Conservation (phyloP, 2,888 invertebrate genomes). For the Cylindroiulus punctatus region DNA sequence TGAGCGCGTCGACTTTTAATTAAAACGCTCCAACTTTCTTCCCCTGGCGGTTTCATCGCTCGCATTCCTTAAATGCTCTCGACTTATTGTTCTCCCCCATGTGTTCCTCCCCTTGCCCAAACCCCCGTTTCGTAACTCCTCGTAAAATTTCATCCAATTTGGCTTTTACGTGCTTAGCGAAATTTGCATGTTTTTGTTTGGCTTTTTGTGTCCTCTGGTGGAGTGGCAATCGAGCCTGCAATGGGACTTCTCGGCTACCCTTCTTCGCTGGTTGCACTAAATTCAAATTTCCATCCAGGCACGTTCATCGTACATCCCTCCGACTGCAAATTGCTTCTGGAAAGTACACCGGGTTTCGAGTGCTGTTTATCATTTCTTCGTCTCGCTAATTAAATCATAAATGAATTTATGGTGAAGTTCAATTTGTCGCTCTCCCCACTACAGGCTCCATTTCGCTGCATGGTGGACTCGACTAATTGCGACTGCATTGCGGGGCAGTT, state of each 20-base stretch:
- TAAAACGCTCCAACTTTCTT: background rate
- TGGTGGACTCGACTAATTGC: background rate
- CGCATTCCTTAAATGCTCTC: background rate
- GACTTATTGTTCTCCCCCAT: background rate
- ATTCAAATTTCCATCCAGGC: background rate
- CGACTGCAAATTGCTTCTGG: background rate
- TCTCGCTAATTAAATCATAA: slow-evolving; percentile 31
- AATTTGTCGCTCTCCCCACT: background rate
- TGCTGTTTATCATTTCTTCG: slow-evolving; percentile 38
- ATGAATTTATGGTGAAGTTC: background rate
- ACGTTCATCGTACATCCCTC: background rate
- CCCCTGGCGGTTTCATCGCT: background rate
- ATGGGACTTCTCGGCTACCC: background rate
- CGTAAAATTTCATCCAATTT: slow-evolving; percentile 35
- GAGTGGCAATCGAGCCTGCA: background rate
- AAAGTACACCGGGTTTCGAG: background rate
- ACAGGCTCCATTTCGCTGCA: background rate
- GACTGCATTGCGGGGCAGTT: slow-evolving; percentile 32
- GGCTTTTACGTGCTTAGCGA: background rate
- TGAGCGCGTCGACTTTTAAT: background rate
- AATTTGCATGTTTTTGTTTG: slow-evolving; percentile 27
- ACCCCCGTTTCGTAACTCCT: background rate
- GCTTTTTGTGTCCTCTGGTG: background rate
- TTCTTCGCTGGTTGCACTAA: background rate
- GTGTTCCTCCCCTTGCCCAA: background rate